phyloP scores from a whole-genome alignment of 2,888 invertebrate species.

The Orchesellides sinensis region DNA sequence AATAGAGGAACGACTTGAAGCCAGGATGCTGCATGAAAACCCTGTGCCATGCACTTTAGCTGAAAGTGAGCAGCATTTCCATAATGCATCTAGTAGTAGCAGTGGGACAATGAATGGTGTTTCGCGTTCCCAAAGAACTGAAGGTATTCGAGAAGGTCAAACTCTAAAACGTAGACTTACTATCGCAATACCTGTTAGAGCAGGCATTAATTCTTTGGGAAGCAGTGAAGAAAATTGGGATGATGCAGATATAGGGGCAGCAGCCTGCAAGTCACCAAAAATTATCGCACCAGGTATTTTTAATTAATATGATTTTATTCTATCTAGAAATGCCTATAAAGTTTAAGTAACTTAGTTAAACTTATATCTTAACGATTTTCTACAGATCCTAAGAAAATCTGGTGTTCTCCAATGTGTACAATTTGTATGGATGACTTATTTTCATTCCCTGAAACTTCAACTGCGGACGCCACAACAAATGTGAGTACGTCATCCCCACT shows the following conservation, averaged over 20 bases:
- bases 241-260: background rate
- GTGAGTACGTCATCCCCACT: no score
- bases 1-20: background rate
- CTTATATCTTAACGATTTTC: background rate
- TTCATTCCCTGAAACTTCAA: background rate
- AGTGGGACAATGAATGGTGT: background rate
- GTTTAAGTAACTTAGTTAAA: background rate
- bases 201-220: background rate
- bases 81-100: background rate
- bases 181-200: background rate
- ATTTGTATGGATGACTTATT: conserved; percentile 29
- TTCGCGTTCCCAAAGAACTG: background rate
- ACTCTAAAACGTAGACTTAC: background rate
- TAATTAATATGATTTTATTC: background rate
- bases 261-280: background rate
- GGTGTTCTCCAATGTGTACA: conserved; percentile 2
- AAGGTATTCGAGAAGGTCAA: background rate
- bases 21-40: background rate
- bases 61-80: no score
- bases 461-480: background rate
- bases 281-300: background rate
- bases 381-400: background rate
- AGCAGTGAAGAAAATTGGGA: no score
- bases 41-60: no score
- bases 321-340: no score